Evolutionary conservation across 2,888 invertebrate genomes (phyloP), one percentile per base, ranked within the genome.

Genomic region (Drosophila kanekoi): DNA sequence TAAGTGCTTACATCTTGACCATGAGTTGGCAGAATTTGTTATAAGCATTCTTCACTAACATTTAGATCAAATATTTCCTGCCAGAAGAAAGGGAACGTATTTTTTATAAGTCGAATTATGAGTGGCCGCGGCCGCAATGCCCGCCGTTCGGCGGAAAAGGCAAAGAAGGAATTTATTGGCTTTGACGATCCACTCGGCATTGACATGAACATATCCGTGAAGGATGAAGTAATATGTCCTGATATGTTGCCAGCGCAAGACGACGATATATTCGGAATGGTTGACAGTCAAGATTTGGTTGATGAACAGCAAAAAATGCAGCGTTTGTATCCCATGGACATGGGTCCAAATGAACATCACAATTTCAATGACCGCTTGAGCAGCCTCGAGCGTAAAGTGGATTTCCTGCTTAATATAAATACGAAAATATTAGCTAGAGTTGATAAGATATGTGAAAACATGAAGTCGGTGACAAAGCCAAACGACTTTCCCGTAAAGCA

Each of bases 351-450:
- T 5, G 59, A 73, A 35, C 43, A 62, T 6, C 65, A 62, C 3
- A 56, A 41, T 10, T 33, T 76, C 3, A 41, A 33, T 2, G 69
- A 77, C n/a, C 77, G 76, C 0, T 14, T 76, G 3, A 60, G 63
- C 11, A 77, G 69, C 14, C 16, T 76, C 11, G 76, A 76, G 38
- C 76, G 76, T 2, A 77, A 77, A 52, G 64, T 76, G 13, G 76
- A 76, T 14, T 76, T 77, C 18, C 54, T 76, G 6, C 57, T 76
- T 0, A 76, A 64, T 48, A 13, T 76, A 5, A 77, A 72, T 35
- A 72, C 77, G 0, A 76, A 77, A 20, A 76, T 76, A 18, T 35
- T 76, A 20, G 77, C 76, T 1, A 45, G 76, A 0, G 77, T 76
- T 0, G 76, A 76, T 56, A 76, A 72, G 37, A 49, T 76, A 5